Conservation (phyloP, 1,140 invertebrate species). For the Drosophila ercepeae region DNA sequence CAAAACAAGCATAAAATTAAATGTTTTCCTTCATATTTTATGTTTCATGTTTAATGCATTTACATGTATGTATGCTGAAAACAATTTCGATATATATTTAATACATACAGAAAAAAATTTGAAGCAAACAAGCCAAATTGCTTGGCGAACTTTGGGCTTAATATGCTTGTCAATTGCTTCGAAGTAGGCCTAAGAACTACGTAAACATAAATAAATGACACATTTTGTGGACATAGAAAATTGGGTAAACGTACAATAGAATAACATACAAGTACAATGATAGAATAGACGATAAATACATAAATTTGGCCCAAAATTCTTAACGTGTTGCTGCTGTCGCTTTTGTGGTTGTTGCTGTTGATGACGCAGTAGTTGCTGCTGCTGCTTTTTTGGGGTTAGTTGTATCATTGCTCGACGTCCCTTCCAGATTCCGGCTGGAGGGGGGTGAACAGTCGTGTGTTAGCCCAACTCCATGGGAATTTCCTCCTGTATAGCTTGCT, state of each 20-base stretch:
- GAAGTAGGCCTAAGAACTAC: conserved; percentile 57
- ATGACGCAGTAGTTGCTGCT: conserved; percentile 14
- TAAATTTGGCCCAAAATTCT: conserved; percentile 54
- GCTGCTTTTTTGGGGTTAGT: conserved; percentile 41
- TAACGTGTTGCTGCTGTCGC: background rate
- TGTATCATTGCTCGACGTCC: conserved; percentile 76
- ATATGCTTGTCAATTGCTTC: conserved; percentile 9
- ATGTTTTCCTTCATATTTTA: conserved; percentile 32
- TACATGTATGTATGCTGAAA: conserved; percentile 20
- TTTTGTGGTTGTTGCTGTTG: conserved; percentile 17
- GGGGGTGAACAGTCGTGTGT: conserved; percentile 76
- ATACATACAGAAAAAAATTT: conserved; percentile 36
- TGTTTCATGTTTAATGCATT: conserved; percentile 36
- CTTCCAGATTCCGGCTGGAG: conserved; percentile 69
- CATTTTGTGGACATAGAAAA: conserved; percentile 79
- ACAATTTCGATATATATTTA: conserved; percentile 24
- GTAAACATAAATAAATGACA: conserved; percentile 81
- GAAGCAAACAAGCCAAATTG: conserved; percentile 30
- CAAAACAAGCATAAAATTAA: conserved; percentile 62
- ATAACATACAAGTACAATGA: conserved; percentile 53
- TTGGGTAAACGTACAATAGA: conserved; percentile 69
- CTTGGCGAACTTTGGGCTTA: conserved; percentile 14
- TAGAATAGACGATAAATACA: conserved; percentile 72
- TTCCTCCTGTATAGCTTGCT: conserved; percentile 9
- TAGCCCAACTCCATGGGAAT: conserved; percentile 44